phyloP scores from a whole-genome alignment of 2,888 invertebrate genomes.

The Glyphotaelius pellucidus region DNA sequence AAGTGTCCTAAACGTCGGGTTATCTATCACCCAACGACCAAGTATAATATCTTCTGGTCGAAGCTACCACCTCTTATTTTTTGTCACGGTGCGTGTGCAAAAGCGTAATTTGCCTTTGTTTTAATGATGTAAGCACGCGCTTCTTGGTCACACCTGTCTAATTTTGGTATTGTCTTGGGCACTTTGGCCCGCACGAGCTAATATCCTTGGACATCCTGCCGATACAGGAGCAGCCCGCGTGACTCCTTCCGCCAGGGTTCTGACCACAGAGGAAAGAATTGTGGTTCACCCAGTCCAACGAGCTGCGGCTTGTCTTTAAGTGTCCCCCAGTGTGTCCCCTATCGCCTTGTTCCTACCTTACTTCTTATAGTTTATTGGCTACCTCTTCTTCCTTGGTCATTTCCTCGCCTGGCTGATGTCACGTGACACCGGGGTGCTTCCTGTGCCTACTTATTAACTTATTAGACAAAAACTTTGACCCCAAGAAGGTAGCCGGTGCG shows the following conservation, averaged over 20 bases:
- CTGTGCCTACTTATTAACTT: slow-evolving; percentile 26
- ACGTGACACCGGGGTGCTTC: slow-evolving; percentile 53
- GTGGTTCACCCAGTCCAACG: not conserved
- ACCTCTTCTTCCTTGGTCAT: slow-evolving; percentile 36
- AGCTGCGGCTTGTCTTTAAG: not conserved
- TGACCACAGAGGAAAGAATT: not conserved
- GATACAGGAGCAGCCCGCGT: slow-evolving; percentile 48
- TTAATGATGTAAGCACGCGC: slow-evolving; percentile 23
- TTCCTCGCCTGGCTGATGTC: slow-evolving; percentile 57
- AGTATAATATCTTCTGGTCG: no score
- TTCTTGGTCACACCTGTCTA: slow-evolving; percentile 42
- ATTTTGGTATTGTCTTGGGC: slow-evolving; percentile 46
- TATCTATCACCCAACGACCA: no score
- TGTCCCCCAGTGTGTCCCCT: not conserved
- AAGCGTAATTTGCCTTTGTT: not conserved
- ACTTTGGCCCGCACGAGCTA: slow-evolving; percentile 53
- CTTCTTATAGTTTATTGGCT: slow-evolving; percentile 2
- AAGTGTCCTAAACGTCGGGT: not conserved
- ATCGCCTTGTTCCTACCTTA: not conserved
- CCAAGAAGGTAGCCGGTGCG: slow-evolving; percentile 12
- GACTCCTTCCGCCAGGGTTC: slow-evolving; percentile 43
- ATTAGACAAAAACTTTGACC: slow-evolving; percentile 26
- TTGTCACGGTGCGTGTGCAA: not conserved
- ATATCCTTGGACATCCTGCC: slow-evolving; percentile 52
- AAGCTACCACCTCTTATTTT: not conserved